A percentile compares a stretch with the other conserved stretches of the same genome.
phyloP scores from a whole-genome alignment of 2,888 invertebrate species.

The Plebejus argus region DNA sequence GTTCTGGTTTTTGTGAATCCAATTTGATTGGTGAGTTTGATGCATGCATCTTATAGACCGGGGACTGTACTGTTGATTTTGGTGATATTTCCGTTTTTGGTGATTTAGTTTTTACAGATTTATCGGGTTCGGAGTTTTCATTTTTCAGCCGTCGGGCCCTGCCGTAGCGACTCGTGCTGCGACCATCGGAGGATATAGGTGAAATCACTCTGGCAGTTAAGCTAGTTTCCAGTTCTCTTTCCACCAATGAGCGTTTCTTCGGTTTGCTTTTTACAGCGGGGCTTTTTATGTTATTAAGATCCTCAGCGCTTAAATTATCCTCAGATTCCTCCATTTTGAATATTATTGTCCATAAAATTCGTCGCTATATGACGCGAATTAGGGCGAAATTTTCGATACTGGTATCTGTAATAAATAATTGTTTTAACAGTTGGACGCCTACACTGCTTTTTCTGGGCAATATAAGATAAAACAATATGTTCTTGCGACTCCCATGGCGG shows the following conservation, averaged over 20 bases:
- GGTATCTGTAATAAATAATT: slow-evolving; percentile 45
- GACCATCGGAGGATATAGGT: slow-evolving; percentile 55
- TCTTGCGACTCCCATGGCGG: slow-evolving; percentile 48
- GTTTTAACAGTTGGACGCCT: slow-evolving; percentile 44
- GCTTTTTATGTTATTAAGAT: slow-evolving; percentile 50
- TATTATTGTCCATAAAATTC: slow-evolving; percentile 44
- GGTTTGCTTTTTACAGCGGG: slow-evolving; percentile 54
- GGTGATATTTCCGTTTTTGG: slow-evolving; percentile 53
- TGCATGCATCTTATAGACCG: slow-evolving; percentile 69
- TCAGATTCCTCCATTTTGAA: slow-evolving; percentile 67
- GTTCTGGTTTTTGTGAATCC: slow-evolving; percentile 51
- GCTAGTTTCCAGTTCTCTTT: slow-evolving; percentile 70
- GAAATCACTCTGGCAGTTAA: slow-evolving; percentile 67
- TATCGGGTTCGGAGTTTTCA: slow-evolving; percentile 67
- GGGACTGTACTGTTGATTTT: slow-evolving; percentile 50
- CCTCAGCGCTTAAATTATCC: slow-evolving; percentile 60
- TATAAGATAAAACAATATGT: slow-evolving; percentile 47
- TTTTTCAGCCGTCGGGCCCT: slow-evolving; percentile 78
- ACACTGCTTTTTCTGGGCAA: slow-evolving; percentile 48
- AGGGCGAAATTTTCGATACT: slow-evolving; percentile 43
- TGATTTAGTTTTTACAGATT: slow-evolving; percentile 50
- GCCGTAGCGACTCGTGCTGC: slow-evolving; percentile 81
- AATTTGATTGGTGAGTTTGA: slow-evolving; percentile 60
- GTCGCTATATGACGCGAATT: slow-evolving; percentile 53
- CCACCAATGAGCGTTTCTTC: slow-evolving; percentile 70